Evolutionary conservation across 2,797 vertebrate genomes (phyloP), one percentile per base, ranked within the genome.

Genomic region (Borostomias antarcticus): DNA sequence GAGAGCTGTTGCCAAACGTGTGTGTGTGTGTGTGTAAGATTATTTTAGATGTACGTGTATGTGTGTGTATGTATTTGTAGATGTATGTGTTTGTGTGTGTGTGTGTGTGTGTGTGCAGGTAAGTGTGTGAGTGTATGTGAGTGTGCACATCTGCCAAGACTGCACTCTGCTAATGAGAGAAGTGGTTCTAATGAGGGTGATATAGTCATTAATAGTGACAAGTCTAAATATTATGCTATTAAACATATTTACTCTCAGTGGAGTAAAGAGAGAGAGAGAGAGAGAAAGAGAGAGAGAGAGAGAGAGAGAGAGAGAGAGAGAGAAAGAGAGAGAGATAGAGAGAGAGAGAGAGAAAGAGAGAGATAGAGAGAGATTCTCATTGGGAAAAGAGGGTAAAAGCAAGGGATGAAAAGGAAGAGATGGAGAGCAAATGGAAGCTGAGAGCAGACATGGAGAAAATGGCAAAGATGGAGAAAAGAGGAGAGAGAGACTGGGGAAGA

Each of bases 1-100:
- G 43, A 69, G 25, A 76, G 73, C 4, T 33, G 51, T 56, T 67
- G 75, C 59, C 74, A 59, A 77, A 57, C 68, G 63, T 61, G 48
- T 60, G 62, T 33, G 52, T 48, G 43, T n/a, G 65, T 43, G 53
- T 17, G 53, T 52, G 40, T 13, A 23, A 5, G 8, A 17, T n/a
- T n/a, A n/a, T n/a, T n/a, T n/a, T n/a, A n/a, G n/a, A n/a, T n/a
- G 48, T 50, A 43, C 67, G 33, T 35, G 1, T 35, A 15, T 54
- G 50, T 35, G 35, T 21, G 30, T 30, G 32, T 56, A 25, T 57
- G 29, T 17, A 43, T n/a, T n/a, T n/a, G n/a, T n/a, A 32, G 28
- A n/a, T 17, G 45, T 67, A 17, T 56, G 5, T 30, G 5, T 62
- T 50, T 66, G 25, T 40, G 15, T 51, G 30, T 65, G 53, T 45